Percentiles rank a stretch among this genome's conserved stretches.
Conservation (phyloP, 2,797 vertebrate genomes). For the Rhinatrema bivittatum region DNA sequence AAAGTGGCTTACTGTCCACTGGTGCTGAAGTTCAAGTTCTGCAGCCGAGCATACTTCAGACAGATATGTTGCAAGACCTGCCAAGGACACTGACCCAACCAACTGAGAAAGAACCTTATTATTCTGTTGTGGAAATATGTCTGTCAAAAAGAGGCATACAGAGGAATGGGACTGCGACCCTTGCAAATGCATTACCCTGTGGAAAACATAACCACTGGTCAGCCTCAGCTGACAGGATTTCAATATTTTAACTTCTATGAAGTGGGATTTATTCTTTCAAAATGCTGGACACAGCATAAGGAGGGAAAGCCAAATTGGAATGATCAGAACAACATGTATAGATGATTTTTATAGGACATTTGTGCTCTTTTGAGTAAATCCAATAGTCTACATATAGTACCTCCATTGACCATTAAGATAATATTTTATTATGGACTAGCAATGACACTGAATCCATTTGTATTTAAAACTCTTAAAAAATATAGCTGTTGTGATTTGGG, state of each 20-base stretch:
- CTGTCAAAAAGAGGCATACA: conserved; percentile 49
- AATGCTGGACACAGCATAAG: conserved; percentile 91
- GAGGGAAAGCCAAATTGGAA: conserved; percentile 66
- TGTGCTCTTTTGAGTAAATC: conserved; percentile 62
- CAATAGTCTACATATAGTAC: conserved; percentile 69
- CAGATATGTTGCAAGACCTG: conserved; percentile 99
- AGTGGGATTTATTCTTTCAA: conserved; percentile 89
- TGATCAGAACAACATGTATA: conserved; percentile 51
- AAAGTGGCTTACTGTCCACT: conserved; percentile 98
- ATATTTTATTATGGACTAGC: conserved; percentile 69
- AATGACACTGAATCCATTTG: conserved; percentile 74
- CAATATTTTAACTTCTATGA: conserved; percentile 97
- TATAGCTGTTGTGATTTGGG: conserved; percentile 63
- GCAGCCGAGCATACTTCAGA: conserved; percentile 97
- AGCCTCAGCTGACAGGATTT: conserved; percentile 81
- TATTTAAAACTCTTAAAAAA: conserved; percentile 69
- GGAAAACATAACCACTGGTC: conserved; percentile 94
- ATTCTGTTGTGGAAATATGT: conserved; percentile 46
- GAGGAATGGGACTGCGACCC: conserved; percentile 51
- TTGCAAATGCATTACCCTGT: conserved; percentile 69
- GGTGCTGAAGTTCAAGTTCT: conserved; percentile 99
- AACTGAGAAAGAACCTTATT: conserved; percentile 47
- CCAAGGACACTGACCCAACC: conserved; percentile 86
- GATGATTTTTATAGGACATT: conserved; percentile 57
- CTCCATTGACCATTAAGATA: conserved; percentile 70